phyloP scores from a whole-genome alignment of 2,888 invertebrate species.

The Scaptomyza parva region DNA sequence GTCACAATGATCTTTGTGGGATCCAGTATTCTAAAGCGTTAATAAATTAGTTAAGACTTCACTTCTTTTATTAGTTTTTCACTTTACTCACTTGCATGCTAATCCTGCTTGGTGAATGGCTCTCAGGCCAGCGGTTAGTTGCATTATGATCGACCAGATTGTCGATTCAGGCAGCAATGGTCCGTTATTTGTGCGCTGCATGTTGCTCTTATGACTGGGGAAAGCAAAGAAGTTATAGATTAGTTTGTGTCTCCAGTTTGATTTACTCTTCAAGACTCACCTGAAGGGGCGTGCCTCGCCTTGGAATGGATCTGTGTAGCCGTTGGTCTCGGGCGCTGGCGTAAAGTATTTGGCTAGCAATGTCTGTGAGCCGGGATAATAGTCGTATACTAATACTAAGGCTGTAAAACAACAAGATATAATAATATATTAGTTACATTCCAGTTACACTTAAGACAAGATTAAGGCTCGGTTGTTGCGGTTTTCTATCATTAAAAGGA shows the following conservation, averaged over 20 bases:
- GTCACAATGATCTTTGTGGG: slow-evolving; percentile 95
- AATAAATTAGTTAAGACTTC: not conserved
- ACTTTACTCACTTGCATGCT: slow-evolving; percentile 86
- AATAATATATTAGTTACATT: too few species aligned
- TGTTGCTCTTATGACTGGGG: slow-evolving; percentile 84
- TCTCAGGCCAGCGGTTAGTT: slow-evolving; percentile 96
- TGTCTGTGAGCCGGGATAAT: slow-evolving; percentile 95
- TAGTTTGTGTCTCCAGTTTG: not conserved
- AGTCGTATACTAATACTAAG: slow-evolving; percentile 98
- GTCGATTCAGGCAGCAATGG: slow-evolving; percentile 93
- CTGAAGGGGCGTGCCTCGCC: slow-evolving; percentile 89
- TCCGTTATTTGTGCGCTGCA: slow-evolving; percentile 87
- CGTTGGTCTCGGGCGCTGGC: slow-evolving; percentile 87
- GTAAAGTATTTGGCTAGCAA: slow-evolving; percentile 94
- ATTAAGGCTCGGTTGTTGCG: too few species aligned
- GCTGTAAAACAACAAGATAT: too few species aligned
- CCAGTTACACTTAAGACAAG: too few species aligned
- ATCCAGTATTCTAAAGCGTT: slow-evolving; percentile 89
- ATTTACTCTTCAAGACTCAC: too few species aligned
- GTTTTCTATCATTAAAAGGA: too few species aligned
- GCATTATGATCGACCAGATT: slow-evolving; percentile 98
- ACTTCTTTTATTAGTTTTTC: not conserved
- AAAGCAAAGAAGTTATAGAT: not conserved
- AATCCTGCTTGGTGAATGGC: slow-evolving; percentile 92
- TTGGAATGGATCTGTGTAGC: slow-evolving; percentile 92